Base-by-base conservation (phyloP, 53 echinoderm and acorn worm species). In the Temnopleurus reevesii region DNA sequence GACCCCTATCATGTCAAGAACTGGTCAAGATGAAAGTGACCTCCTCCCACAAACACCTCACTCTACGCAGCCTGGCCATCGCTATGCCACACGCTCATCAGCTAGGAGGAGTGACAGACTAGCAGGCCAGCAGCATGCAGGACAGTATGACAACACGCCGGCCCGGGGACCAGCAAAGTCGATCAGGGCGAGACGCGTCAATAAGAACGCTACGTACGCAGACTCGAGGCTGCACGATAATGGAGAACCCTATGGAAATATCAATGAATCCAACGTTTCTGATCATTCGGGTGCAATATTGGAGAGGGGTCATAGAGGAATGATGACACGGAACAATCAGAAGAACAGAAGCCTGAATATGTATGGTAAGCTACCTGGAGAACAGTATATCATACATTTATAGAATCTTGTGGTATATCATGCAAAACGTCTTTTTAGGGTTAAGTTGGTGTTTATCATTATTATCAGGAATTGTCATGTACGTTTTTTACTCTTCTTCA, bases 1-100 rank as follows among this genome's bases (percentile, higher is more conserved):
- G 71, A 90, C 84, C 1, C 90, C 90, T 3, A 90, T 90, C 35
- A 83, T 90, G 55, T 90, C 90, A 5, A 64, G 90, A 31, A 64
- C 23, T 23, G 49, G 53, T 24, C 71, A 64, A 33, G 83, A 83
- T 19, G 66, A 66, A 34, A 25, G 71, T 34, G 88, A 87, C 5
- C 53, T 87, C 5, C 71, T 66, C 4, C 66, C 88, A 8, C 88
- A 87, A 71, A 87, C 88, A 34, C 88, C 88, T 10, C 24, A 87
- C 88, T 46, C 88, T 8, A 21, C 44, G 0, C 47, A 46, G 9
- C 88, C 88, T 8, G 53, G 41, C 64, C 65, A 64, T 76, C 23
- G 76, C 53, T 65, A 83, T 46, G 18, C 60, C 12, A 64, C 83
- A 34, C 35, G 83, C 15, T 83, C 79, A 45, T 80, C 80, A 24